Percentiles rank a stretch among this genome's conserved stretches.
phyloP scores from a whole-genome alignment of 1,140 invertebrate genomes.

The Ips typographus region DNA sequence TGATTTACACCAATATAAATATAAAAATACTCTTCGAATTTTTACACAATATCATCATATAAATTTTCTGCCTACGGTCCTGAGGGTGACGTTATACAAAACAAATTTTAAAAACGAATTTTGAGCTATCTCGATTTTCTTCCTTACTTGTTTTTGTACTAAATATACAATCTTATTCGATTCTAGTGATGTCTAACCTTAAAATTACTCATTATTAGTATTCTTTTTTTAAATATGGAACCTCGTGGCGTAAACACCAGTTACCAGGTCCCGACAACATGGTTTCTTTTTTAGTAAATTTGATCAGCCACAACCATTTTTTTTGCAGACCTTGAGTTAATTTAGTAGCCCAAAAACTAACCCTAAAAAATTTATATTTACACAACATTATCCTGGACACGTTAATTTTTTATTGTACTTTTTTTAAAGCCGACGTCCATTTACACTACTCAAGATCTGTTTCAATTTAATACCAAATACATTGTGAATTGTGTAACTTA shows the following conservation, averaged over 20 bases:
- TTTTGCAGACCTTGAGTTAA: constrained; percentile 5
- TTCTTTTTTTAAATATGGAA: constrained; percentile 37
- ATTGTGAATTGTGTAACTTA: constrained; percentile 4
- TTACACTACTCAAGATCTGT: too few relatives aligned
- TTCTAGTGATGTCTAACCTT: constrained; percentile 54
- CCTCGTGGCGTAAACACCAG: constrained; percentile 50
- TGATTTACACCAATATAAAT: constrained; percentile 56
- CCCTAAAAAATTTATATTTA: not conserved
- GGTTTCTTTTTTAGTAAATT: constrained; percentile 25
- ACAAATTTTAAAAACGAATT: constrained; percentile 52
- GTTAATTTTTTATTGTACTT: constrained; percentile 1
- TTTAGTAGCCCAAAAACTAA: not conserved
- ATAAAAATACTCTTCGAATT: constrained; percentile 56
- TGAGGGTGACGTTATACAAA: constrained; percentile 39
- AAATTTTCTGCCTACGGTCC: constrained; percentile 44
- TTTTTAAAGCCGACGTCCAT: too few relatives aligned
- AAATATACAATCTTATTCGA: constrained; percentile 56
- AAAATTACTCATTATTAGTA: constrained; percentile 41
- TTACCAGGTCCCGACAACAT: constrained; percentile 50
- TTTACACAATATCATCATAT: constrained; percentile 46
- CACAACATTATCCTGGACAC: not conserved
- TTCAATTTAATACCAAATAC: too few relatives aligned
- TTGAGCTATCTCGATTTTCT: constrained; percentile 54
- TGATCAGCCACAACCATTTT: constrained; percentile 31
- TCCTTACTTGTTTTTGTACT: constrained; percentile 52